Evolutionary conservation across 2,113 vertebrate genomes (phyloP).

Genomic region (Cyphomyrus discorhynchus): DNA sequence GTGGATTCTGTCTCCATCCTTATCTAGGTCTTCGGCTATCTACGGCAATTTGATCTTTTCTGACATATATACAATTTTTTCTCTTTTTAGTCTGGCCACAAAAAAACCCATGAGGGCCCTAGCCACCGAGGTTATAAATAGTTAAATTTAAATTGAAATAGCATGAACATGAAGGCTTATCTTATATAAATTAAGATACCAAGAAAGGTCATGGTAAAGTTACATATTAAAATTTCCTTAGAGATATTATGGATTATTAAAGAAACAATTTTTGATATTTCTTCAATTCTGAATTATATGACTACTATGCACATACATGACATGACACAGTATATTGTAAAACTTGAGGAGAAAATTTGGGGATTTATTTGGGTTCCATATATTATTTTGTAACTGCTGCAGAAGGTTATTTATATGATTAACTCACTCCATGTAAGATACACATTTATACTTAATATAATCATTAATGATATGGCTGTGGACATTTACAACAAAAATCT

Average conservation of each 20-base stretch:
- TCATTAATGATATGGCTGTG: background rate
- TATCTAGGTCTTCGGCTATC: background rate
- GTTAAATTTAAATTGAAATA: background rate
- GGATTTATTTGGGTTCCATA: background rate
- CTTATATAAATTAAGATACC: background rate
- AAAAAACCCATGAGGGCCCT: background rate
- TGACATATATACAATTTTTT: background rate
- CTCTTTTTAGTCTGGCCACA: background rate
- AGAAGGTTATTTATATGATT: background rate
- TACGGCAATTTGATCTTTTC: background rate
- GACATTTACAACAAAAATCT: background rate
- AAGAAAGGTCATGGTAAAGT: background rate
- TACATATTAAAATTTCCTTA: background rate
- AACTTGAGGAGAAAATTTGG: background rate
- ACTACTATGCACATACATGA: background rate
- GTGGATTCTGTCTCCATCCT: background rate
- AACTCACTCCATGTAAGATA: background rate
- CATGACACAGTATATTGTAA: background rate
- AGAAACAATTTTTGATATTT: background rate
- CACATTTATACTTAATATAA: background rate
- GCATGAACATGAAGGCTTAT: background rate
- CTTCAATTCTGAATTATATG: background rate
- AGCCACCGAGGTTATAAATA: background rate
- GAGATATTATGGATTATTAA: background rate
- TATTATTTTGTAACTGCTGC: background rate